Base-by-base conservation (phyloP, 2,797 vertebrate genomes). In the Fundulus diaphanus region DNA sequence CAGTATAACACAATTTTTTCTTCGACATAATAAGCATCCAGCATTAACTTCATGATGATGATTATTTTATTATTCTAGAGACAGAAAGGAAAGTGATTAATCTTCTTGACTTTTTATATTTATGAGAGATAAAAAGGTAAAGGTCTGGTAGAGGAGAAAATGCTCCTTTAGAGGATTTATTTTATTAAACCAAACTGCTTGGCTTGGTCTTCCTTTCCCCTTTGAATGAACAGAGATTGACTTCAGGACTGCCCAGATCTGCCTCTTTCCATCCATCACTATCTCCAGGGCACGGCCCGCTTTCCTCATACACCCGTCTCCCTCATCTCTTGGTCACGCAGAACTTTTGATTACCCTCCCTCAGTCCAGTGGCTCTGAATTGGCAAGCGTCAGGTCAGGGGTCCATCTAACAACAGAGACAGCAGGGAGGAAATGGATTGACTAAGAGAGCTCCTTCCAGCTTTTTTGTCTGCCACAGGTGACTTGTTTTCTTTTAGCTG, bases 311-410 rank as follows among this genome's bases (percentile, higher is more conserved):
- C 61, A 67, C 44, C 20, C 18, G 48, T 76, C 76, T 86, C 74
- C 63, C 51, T 69, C 66, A 57, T 56, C 66, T 70, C 75, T 82
- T 22, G 1, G 49, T 76, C 73, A 46, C 69, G 67, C 74, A 73
- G 29, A 84, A 68, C 88, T 82, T 83, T 87, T 89, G 91, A 92
- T 92, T 90, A 82, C 80, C 82, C 90, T 80, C 83, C 79, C 80
- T 87, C 85, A 82, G 85, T 71, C 48, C 86, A 79, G 75, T 84
- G 85, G 68, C 72, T 85, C 77, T 79, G 81, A 92, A 91, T 80
- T 66, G 72, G 66, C 7, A 5, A 52, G 73, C 70, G 0, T 35
- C 29, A 12, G 83, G 89, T 87, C 82, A 88, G 74, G 81, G 83
- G 80, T 84, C 79, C 77, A 40, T 1, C 73, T 75, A 82, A 87